Evolutionary conservation across 2,888 invertebrate species (phyloP), one percentile per base, ranked within the genome.

Genomic region (Xestia sexstrigata): DNA sequence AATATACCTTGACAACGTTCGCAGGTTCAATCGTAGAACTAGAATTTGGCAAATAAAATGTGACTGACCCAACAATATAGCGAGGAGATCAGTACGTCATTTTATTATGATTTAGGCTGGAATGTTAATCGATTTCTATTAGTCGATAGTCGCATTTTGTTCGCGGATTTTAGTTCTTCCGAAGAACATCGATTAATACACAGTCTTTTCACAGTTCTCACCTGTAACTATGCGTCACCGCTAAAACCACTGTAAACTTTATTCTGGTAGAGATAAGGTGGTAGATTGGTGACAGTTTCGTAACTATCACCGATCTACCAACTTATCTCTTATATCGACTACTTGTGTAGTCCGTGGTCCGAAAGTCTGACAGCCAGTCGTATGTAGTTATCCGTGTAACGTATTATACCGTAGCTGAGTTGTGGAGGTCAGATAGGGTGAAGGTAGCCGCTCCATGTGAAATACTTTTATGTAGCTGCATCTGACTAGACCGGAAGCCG

Each of bases 111-210:
- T 11, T 78, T 47, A 47, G 35, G 49, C 17, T 52, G 30, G 55
- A 81, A 66, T 66, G 13, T 66, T 35, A 49, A 42, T 72, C 15
- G 20, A 42, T 80, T n/a, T 30, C 11, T 20, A 58, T 35, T 20
- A 2, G 17, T n/a, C 5, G 30, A 45, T 69, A 30, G 69, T 30
- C 30, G 35, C 23, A 70, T 26, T 49, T 35, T 60, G 26, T 45
- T 80, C 15, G n/a, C 13, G 39, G 6, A 47, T 26, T 39, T 78
- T 9, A 9, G 26, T 72, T 58, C 17, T 55, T 55, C 45, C n/a
- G 20, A 71, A 26, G n/a, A 13, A 26, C 0, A 55, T 30, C 17
- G 30, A 65, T 55, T 4, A 7, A 49, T 11, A 17, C n/a, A 63
- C n/a, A 63, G 39, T 3, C 2, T 7, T n/a, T n/a, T n/a, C 63